Evolutionary conservation across 1,140 invertebrate species (phyloP), one percentile per base, ranked within the genome.

Genomic region (Anastatus disparis): DNA sequence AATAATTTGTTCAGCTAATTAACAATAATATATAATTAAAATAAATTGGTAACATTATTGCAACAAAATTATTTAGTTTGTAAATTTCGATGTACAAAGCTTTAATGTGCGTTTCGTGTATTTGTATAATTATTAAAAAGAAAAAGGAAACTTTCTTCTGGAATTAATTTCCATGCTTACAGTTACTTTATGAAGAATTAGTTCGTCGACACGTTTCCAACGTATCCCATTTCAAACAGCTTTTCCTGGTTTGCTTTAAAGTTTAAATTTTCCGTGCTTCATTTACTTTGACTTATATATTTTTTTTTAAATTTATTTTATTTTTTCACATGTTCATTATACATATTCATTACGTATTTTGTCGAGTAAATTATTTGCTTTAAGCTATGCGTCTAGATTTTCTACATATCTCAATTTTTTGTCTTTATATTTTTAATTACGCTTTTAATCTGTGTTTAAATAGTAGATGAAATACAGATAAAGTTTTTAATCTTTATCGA

Each of bases 131-230:
- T n/a, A n/a, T n/a, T n/a, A n/a, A n/a, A n/a, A n/a, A n/a, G n/a
- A n/a, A n/a, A n/a, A n/a, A n/a, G n/a, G n/a, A n/a, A n/a, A n/a
- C n/a, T n/a, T n/a, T n/a, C n/a, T n/a, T n/a, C n/a, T n/a, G n/a
- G n/a, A n/a, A n/a, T 48, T 48, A 48, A 48, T 48, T 48, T 24
- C 17, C 20, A 22, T 22, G 46, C 9, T 48, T 24, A 4, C 8
- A 48, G 46, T n/a, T 22, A 48, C 17, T n/a, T 48, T 48, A 48
- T 22, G 46, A 48, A 48, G 20, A 48, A 48, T 48, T 48, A 48
- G 24, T n/a, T 22, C 17, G 20, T 22, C 13, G 46, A 22, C 46
- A 48, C 46, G 46, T 48, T 12, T n/a, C n/a, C 20, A 17, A 48
- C 46, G 20, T 17, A 48, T 48, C 24, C 46, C 46, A 48, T 48